Evolutionary conservation across 1,140 invertebrate genomes (phyloP).

Genomic region (Diachasma alloeum): DNA sequence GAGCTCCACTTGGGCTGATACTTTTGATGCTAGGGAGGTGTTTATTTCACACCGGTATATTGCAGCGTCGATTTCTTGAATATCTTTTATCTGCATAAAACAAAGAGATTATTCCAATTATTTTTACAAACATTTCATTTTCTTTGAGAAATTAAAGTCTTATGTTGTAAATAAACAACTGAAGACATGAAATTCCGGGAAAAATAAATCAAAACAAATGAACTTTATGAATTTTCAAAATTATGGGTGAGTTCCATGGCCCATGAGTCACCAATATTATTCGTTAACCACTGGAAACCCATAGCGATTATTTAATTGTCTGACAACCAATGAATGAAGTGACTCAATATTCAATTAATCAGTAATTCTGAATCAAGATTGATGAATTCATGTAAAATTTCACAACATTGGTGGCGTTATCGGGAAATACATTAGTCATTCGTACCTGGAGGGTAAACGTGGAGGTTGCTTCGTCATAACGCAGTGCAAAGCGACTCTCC

Average conservation of each 20-base stretch:
- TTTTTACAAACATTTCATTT: background rate
- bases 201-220: no score
- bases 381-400: background rate
- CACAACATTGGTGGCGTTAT: background rate
- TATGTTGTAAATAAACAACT: no score
- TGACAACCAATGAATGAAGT: no score
- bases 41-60: slow-evolving; percentile 88
- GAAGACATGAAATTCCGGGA: no score
- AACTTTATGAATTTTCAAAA: no score
- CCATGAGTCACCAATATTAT: no score
- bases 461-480: slow-evolving; percentile 79
- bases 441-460: slow-evolving; percentile 82
- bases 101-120: background rate
- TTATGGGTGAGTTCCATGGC: no score
- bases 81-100: slow-evolving; percentile 81
- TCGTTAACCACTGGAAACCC: no score
- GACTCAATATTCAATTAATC: no score
- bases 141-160: no score
- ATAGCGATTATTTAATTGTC: no score
- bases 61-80: slow-evolving; percentile 92
- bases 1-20: slow-evolving; percentile 84
- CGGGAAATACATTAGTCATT: background rate
- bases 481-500: slow-evolving; percentile 86
- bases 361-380: no score
- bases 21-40: slow-evolving; percentile 79